These are phyloP conservation scores for Ascaphus truei DNA, from an alignment of 2,113 vertebrate genomes.

Conservation along the genomic window DNA sequence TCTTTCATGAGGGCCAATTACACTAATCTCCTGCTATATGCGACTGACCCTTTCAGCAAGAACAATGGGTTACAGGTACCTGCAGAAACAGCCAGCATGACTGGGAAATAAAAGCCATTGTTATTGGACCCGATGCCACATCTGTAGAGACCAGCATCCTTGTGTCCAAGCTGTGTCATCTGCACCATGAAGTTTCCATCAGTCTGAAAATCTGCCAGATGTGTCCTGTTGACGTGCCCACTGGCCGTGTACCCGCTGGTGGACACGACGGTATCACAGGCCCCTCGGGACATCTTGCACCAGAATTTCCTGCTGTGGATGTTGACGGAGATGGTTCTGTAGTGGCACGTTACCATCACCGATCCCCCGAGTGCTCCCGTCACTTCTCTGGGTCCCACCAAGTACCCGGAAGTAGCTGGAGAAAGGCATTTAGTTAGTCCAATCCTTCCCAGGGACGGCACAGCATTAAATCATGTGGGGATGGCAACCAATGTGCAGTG, in stretches of 20 bases:
- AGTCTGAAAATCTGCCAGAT: constrained; percentile 38
- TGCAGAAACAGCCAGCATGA: constrained; percentile 47
- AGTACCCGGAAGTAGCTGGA: constrained; percentile 11
- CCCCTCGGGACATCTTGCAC: constrained; percentile 23
- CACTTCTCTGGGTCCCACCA: constrained; percentile 46
- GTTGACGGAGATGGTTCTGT: constrained; percentile 44
- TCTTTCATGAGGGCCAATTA: neutral
- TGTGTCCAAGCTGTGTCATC: constrained; percentile 36
- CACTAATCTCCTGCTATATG: neutral
- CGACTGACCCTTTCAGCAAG: no score
- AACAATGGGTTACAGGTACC: constrained; percentile 38
- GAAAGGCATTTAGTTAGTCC: no score
- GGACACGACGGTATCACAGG: constrained; percentile 56
- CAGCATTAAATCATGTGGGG: no score
- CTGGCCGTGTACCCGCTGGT: constrained; percentile 18
- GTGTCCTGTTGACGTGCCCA: constrained; percentile 32
- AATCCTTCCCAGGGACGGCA: no score
- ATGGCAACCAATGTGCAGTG: no score
- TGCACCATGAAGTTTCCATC: constrained; percentile 42
- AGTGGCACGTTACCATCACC: constrained; percentile 57
- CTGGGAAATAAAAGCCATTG: constrained; percentile 7
- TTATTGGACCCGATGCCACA: constrained; percentile 58
- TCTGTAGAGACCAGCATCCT: constrained; percentile 48
- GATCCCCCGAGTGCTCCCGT: constrained; percentile 40
- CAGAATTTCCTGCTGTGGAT: constrained; percentile 57